These are phyloP conservation scores for Volucella inanis DNA, from an alignment of 2,888 invertebrate species.

Conservation along the genomic window DNA sequence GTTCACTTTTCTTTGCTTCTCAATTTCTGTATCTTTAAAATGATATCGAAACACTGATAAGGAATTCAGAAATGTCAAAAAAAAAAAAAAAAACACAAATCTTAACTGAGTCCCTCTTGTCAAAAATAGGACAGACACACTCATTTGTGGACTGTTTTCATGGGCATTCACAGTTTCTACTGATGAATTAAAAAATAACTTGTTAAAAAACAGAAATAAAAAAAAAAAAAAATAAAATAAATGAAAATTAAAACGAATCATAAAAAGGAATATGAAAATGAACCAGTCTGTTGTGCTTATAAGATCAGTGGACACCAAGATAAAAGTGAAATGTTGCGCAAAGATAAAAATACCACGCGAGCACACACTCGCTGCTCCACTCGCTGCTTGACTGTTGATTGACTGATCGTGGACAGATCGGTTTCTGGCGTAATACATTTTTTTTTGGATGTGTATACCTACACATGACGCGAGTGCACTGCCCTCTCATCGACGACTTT, in stretches of 20 bases:
- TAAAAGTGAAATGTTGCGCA: slow-evolving; percentile 49
- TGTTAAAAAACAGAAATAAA: too few species aligned
- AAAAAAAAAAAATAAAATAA: neutral
- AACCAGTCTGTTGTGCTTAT: slow-evolving; percentile 33
- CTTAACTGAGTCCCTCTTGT: slow-evolving; percentile 1
- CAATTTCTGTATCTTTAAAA: slow-evolving; percentile 61
- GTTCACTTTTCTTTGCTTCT: slow-evolving; percentile 37
- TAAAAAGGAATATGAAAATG: slow-evolving; percentile 28
- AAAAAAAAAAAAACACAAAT: neutral
- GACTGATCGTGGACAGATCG: slow-evolving; percentile 70
- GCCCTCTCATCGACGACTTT: slow-evolving; percentile 8
- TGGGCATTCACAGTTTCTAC: slow-evolving; percentile 29
- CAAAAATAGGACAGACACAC: slow-evolving; percentile 50
- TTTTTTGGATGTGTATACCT: slow-evolving; percentile 8
- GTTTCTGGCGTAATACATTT: slow-evolving; percentile 65
- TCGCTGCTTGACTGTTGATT: slow-evolving; percentile 57
- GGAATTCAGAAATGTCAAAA: slow-evolving; percentile 47
- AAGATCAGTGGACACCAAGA: slow-evolving; percentile 49
- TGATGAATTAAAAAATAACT: slow-evolving; percentile 26
- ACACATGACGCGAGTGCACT: slow-evolving; percentile 6
- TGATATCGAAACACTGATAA: slow-evolving; percentile 61
- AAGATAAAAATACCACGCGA: slow-evolving; percentile 48
- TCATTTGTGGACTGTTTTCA: slow-evolving; percentile 19
- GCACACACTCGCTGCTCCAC: slow-evolving; percentile 40
- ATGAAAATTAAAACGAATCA: slow-evolving; percentile 4